Evolutionary conservation across 2,888 invertebrate genomes (phyloP), one percentile per base, ranked within the genome.

Genomic region (Oligia fasciuncula): DNA sequence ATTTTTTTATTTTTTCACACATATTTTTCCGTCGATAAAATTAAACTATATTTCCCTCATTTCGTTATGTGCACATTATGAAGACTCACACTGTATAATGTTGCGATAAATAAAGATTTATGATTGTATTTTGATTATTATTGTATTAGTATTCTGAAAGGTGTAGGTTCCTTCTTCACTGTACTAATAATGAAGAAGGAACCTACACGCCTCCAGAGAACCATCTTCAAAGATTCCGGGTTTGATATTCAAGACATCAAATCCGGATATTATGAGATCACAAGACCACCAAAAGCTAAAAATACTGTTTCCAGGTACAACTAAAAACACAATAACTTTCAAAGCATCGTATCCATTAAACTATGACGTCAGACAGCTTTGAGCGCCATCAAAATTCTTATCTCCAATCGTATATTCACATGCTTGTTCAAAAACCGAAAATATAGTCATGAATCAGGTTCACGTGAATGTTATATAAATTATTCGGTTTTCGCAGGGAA

Each of bases 281-380:
- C 62, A 63, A 54, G 72, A 60, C n/a, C 40, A 73, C 11, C 68
- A 13, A 11, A 57, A 49, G 29, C 65, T 77, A 54, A 54, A 72
- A 73, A 79, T 75, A 76, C 67, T 29, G 54, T 51, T 79, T 76
- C 51, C 87, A 67, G 84, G 80, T 84, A 71, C 17, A 70, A 67
- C 46, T 79, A 65, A 84, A 79, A 75, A 46, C 43, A 67, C 51
- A 76, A 75, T 67, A 68, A 77, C 43, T n/a, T 73, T 54, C 63
- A 75, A 68, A 65, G 57, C 54, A 66, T 35, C 11, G 4, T 66
- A 78, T 87, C 80, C 60, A 87, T 85, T 81, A 80, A 76, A 66
- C 9, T 69, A 73, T 87, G 85, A 85, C 85, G 87, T 85, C 85
- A 84, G 23, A 11, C 23, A 29, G 65, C 62, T 75, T 72, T 67